Evolutionary conservation across 2,113 vertebrate species (phyloP).

Genomic region (Mus pahari): DNA sequence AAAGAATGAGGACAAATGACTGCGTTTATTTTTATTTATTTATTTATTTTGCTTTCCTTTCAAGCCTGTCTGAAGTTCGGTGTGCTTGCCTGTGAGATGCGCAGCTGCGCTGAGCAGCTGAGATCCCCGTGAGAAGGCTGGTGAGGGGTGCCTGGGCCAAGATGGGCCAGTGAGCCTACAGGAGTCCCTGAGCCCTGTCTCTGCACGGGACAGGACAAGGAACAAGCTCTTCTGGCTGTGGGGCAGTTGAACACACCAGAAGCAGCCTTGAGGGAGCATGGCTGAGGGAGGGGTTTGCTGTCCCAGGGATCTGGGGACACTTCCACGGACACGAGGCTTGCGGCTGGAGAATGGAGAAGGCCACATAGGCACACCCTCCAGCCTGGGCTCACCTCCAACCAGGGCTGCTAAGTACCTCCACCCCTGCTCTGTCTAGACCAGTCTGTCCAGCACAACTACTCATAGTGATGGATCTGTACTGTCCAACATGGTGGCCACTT

Average conservation of each 20-base stretch:
- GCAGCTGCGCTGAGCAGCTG: neutral
- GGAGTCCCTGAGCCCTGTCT: neutral
- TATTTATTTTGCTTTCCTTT: constrained; percentile 49
- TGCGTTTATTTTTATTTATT: too few relatives aligned
- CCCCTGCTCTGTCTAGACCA: neutral
- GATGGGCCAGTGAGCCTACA: neutral
- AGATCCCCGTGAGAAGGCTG: neutral
- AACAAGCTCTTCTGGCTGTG: neutral
- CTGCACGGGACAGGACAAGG: neutral
- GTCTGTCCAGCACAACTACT: neutral
- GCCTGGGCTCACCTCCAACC: neutral
- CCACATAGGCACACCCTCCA: neutral
- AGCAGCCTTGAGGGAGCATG: neutral
- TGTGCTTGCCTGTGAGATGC: neutral
- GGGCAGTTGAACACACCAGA: neutral
- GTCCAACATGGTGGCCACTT: neutral
- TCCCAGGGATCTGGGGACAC: neutral
- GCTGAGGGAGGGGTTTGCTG: neutral
- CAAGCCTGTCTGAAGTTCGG: neutral
- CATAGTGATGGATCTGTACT: neutral
- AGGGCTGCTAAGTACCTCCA: neutral
- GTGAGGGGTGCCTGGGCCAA: neutral
- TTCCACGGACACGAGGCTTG: neutral
- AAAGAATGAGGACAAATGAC: constrained; percentile 1
- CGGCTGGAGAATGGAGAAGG: neutral